Evolutionary conservation across 2,113 vertebrate genomes (phyloP), one percentile per base, ranked within the genome.

Genomic region (Oreochromis niloticus): DNA sequence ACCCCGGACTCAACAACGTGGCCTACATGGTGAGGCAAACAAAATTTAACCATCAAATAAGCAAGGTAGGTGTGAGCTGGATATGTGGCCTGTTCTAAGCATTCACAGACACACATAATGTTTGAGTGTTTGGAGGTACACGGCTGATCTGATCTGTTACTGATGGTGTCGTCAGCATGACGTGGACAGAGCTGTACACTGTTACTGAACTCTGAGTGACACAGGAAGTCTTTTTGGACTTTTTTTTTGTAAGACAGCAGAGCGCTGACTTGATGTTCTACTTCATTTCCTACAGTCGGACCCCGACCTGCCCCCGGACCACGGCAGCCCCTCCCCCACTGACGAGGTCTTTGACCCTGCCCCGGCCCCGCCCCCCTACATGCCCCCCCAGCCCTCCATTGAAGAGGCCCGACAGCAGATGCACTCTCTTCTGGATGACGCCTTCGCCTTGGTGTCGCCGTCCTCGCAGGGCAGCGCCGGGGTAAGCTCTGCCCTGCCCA

Each of bases 341-440:
- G 98, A 98, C 1, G 91, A 97, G 88, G 97, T 97, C 12, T 97
- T 98, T 91, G 97, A 95, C 19, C 52, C 91, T 0, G 94, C 96
- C 30, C 94, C 93, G 0, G 84, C 97, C 0, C 96, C 97, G 1
- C 96, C 98, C 1, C 97, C 97, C 85, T 99, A 99, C 16, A 78
- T 98, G 91, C 97, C 97, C 3, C 98, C 98, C 0, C 98, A 98
- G 94, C 98, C 98, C 0, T 98, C 98, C 89, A 99, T 99, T 1
- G 99, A 99, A 94, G 98, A 99, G 94, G 99, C 98, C 0, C 97
- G 99, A 6, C 98, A 99, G 94, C 99, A 98, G 93, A 99, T 99
- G 99, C 98, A 98, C 95, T 98, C 97, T 0, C 97, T 99, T 56
- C 95, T 99, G 96, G 98, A 99, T 2, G 99, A 99, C 1, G 99